Evolutionary conservation across 2,888 invertebrate genomes (phyloP).

Genomic region (Aleiodes leptofemur): DNA sequence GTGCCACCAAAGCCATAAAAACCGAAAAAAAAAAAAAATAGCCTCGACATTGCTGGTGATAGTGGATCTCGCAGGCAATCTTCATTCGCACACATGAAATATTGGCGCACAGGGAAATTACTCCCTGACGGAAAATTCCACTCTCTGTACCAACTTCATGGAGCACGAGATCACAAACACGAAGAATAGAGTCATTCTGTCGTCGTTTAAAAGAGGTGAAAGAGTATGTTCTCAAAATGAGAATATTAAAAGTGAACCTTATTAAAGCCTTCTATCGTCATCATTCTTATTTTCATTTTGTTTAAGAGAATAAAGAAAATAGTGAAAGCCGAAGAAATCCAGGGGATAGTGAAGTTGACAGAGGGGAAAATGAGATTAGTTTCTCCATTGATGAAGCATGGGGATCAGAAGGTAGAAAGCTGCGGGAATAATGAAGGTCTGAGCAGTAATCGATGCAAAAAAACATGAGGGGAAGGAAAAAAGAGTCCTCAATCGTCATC

Average conservation of each 20-base stretch:
- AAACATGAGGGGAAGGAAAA: not conserved
- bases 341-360: no score
- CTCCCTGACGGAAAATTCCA: constrained; percentile 70
- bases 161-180: constrained; percentile 50
- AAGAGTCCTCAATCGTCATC: constrained; percentile 41
- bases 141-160: constrained; percentile 50
- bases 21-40: constrained; percentile 35
- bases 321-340: not conserved
- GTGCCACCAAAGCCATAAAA: constrained; percentile 35
- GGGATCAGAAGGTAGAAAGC: constrained; percentile 39
- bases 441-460: constrained; percentile 17
- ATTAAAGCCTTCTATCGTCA: constrained; percentile 3
- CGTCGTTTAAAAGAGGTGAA: constrained; percentile 21
- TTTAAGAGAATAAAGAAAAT: constrained; percentile 11
- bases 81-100: constrained; percentile 71
- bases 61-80: constrained; percentile 65
- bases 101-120: constrained; percentile 71
- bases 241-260: constrained; percentile 39
- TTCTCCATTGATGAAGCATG: constrained; percentile 38
- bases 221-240: constrained; percentile 30
- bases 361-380: constrained; percentile 31
- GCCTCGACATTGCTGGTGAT: constrained; percentile 35
- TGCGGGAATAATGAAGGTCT: constrained; percentile 34
- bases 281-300: not conserved
- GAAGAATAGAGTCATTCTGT: constrained; percentile 30